Conservation (phyloP, 2,888 invertebrate species). For the Lochmaea capreae region DNA sequence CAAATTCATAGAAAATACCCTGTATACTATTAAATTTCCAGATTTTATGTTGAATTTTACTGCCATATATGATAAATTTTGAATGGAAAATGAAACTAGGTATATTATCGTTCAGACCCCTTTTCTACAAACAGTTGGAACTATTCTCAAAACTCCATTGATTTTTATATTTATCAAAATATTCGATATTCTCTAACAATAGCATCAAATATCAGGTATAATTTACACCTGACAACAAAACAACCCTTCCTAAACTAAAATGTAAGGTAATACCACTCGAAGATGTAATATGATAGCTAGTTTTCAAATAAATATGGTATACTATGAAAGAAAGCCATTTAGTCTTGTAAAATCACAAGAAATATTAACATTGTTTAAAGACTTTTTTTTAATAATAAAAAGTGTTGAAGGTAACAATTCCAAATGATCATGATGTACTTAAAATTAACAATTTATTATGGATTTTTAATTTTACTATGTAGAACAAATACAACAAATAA, state of each 20-base stretch:
- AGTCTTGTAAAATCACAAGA: neutral
- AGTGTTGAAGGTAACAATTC: neutral
- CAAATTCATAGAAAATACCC: no score
- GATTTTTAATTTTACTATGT: slow-evolving; percentile 12
- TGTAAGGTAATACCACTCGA: slow-evolving; percentile 26
- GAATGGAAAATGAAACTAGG: no score
- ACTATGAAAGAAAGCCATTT: slow-evolving; percentile 19
- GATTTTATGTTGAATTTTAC: no score
- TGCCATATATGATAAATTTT: no score
- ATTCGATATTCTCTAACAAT: slow-evolving; percentile 31
- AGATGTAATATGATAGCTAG: slow-evolving; percentile 35
- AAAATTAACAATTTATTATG: slow-evolving; percentile 6
- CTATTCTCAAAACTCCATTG: slow-evolving; percentile 1
- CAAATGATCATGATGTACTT: neutral
- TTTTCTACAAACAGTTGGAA: neutral
- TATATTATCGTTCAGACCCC: neutral
- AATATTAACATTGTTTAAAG: neutral
- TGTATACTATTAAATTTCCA: no score
- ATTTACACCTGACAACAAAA: slow-evolving; percentile 12
- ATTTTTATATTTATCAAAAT: slow-evolving; percentile 14
- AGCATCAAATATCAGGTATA: slow-evolving; percentile 29
- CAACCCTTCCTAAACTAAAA: slow-evolving; percentile 28
- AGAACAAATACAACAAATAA: slow-evolving; percentile 11
- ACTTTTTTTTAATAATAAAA: neutral
- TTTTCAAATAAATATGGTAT: slow-evolving; percentile 30